phyloP scores from a whole-genome alignment of 2,797 vertebrate genomes.

The Enteromius treurensis region DNA sequence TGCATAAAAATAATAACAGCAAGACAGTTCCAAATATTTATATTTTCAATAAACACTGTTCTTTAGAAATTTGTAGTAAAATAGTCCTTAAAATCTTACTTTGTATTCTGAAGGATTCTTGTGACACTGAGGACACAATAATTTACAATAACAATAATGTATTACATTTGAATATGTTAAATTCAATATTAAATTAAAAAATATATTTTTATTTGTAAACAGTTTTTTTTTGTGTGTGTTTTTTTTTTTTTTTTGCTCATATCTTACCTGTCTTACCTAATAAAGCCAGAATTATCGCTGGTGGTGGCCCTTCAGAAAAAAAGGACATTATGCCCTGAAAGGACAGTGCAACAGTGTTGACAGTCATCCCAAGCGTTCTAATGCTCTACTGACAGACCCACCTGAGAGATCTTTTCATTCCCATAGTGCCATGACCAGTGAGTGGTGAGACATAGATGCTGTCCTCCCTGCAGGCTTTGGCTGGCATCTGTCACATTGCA shows the following conservation, averaged over 20 bases:
- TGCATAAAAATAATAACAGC: background rate
- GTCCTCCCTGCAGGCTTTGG: constrained; percentile 55
- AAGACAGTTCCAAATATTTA: background rate
- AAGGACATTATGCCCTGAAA: constrained; percentile 3
- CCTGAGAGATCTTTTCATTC: constrained; percentile 48
- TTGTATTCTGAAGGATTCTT: background rate
- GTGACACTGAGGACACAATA: background rate
- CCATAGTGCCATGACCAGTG: constrained; percentile 59
- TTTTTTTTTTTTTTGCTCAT: background rate
- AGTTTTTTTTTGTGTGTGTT: background rate
- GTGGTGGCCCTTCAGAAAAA: background rate
- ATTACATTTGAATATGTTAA: too few relatives aligned
- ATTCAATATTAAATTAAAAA: background rate
- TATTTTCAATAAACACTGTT: background rate
- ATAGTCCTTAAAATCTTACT: background rate
- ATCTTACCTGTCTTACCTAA: background rate
- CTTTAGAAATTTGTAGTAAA: background rate
- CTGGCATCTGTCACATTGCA: constrained; percentile 71
- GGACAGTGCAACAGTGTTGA: constrained; percentile 65
- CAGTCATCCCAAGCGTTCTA: constrained; percentile 72
- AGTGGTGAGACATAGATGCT: constrained; percentile 77
- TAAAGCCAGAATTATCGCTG: background rate
- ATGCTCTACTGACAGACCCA: constrained; percentile 71
- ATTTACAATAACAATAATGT: too few relatives aligned
- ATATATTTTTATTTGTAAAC: background rate